Evolutionary conservation across 2,797 vertebrate species (phyloP).

Genomic region (Eospalax fontanierii): DNA sequence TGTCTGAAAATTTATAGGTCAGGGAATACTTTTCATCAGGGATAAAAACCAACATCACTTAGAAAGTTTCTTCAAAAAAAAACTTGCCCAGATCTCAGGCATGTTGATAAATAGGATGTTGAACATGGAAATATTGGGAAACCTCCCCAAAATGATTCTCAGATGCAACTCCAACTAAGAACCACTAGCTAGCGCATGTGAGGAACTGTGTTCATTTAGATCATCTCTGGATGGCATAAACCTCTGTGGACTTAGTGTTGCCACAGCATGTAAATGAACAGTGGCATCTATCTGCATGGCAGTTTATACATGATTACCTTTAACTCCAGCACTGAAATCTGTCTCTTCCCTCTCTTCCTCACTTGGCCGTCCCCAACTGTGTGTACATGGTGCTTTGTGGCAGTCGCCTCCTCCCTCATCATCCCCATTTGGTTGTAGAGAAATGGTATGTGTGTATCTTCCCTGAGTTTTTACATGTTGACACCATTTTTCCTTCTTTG

Average conservation of each 20-base stretch:
- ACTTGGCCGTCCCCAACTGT: conserved; percentile 50
- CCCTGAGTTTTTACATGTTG: conserved; percentile 29
- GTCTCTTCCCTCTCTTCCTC: conserved; percentile 34
- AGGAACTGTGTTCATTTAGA: conserved; percentile 20
- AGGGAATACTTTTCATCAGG: not conserved
- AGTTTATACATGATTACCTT: conserved; percentile 17
- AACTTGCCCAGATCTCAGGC: not conserved
- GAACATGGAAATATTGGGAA: conserved; percentile 36
- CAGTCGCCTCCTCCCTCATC: conserved; percentile 20
- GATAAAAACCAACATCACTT: not conserved
- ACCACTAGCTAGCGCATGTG: conserved; percentile 26
- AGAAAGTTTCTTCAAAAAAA: not conserved
- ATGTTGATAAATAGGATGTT: not conserved
- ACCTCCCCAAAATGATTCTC: conserved; percentile 15
- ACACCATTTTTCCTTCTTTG: not conserved
- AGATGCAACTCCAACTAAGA: not conserved
- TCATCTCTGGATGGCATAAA: conserved; percentile 47
- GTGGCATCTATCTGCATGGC: not conserved
- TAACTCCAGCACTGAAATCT: conserved; percentile 40
- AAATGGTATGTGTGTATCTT: conserved; percentile 15
- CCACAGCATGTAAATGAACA: conserved; percentile 38
- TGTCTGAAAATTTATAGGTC: conserved; percentile 24
- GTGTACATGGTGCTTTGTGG: not conserved
- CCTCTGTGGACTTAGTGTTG: conserved; percentile 50
- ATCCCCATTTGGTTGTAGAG: not conserved